Evolutionary conservation across 2,888 invertebrate species (phyloP).

Genomic region (Brachypalpus laphriformis): DNA sequence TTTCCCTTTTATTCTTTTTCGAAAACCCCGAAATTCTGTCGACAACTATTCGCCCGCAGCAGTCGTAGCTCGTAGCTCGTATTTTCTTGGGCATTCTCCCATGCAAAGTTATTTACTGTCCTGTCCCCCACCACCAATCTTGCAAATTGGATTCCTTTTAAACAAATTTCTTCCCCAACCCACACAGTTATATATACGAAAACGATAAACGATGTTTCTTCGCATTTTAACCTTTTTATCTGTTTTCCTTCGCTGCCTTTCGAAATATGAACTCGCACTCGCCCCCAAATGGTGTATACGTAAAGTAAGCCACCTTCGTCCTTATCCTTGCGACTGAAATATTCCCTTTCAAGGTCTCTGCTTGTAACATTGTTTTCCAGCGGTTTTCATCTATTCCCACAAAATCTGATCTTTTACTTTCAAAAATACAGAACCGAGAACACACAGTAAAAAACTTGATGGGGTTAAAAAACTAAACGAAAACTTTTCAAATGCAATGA

Average conservation of each 20-base stretch:
- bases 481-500: constrained; percentile 52
- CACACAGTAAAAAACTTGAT: background rate
- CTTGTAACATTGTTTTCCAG: constrained; percentile 3
- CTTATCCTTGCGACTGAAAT: background rate
- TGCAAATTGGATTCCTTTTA: constrained; percentile 46
- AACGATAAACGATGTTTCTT: constrained; percentile 33
- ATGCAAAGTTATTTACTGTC: constrained; percentile 31
- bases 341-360: constrained; percentile 1
- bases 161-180: background rate
- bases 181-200: background rate
- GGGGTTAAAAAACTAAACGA: constrained; percentile 17
- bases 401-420: constrained; percentile 24
- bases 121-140: background rate
- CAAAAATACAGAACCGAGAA: background rate
- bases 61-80: background rate
- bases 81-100: background rate
- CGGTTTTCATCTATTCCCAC: constrained; percentile 18
- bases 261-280: background rate
- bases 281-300: background rate
- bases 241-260: background rate
- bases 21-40: background rate
- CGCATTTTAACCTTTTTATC: constrained; percentile 22
- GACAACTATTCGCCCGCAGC: constrained; percentile 16
- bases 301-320: constrained; percentile 18
- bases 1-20: background rate